Percentiles rank a stretch among this genome's conserved stretches.
These are phyloP conservation scores for Sinocyclocheilus maitianheensis DNA, from an alignment of 2,113 vertebrate genomes.

Conservation along the genomic window DNA sequence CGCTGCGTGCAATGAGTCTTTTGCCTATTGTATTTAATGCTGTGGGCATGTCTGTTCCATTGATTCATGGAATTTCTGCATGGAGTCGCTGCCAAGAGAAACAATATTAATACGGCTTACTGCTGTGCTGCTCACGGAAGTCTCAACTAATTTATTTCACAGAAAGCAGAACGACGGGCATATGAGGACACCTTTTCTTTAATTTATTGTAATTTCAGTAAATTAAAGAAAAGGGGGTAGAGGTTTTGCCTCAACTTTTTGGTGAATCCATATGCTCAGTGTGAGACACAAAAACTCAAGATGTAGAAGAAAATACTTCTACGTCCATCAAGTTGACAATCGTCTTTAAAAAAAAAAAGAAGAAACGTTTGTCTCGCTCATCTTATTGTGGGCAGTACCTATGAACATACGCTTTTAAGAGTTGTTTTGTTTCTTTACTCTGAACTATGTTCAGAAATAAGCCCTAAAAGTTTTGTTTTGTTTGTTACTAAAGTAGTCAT, in stretches of 20 bases:
- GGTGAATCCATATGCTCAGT: neutral
- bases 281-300: neutral
- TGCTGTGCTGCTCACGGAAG: neutral
- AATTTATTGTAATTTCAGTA: neutral
- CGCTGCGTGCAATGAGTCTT: neutral
- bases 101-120: neutral
- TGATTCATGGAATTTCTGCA: conserved; percentile 8
- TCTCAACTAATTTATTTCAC: conserved; percentile 1
- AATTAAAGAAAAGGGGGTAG: no score
- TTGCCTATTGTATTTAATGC: neutral
- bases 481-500: neutral
- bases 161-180: neutral
- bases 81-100: conserved; percentile 4
- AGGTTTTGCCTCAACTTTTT: neutral
- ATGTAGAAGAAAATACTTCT: neutral
- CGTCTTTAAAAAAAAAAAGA: neutral
- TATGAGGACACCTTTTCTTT: neutral
- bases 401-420: neutral
- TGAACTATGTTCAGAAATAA: neutral
- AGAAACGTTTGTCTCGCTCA: neutral
- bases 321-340: neutral
- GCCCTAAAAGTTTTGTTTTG: neutral
- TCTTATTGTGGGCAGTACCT: neutral
- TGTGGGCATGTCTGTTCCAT: neutral
- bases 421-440: neutral